Evolutionary conservation across 2,113 vertebrate species (phyloP).

Genomic region (Xenopus tropicalis): DNA sequence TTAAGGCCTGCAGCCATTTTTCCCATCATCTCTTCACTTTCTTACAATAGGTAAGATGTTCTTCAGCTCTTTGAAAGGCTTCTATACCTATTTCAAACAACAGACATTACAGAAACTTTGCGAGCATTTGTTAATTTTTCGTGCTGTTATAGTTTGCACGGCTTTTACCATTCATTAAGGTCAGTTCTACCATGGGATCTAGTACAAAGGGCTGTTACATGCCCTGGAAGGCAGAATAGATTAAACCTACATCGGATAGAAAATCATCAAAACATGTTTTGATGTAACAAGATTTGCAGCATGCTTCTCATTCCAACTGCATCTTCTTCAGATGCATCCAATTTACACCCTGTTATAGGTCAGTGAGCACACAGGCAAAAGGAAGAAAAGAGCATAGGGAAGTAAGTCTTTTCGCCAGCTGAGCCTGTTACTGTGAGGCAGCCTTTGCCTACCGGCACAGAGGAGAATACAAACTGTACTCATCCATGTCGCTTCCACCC

Average conservation of each 20-base stretch:
- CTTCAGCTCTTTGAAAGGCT: no score
- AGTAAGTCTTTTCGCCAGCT: slow-evolving; percentile 23
- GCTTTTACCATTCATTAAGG: background rate
- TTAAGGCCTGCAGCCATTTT: no score
- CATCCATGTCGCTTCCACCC: background rate
- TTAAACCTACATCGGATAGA: slow-evolving; percentile 1
- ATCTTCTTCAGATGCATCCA: slow-evolving; percentile 27
- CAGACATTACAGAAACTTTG: no score
- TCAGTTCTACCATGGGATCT: background rate
- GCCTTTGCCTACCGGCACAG: background rate
- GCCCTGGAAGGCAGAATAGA: slow-evolving; percentile 25
- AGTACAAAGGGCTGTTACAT: slow-evolving; percentile 1
- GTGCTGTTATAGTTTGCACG: no score
- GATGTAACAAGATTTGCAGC: slow-evolving; percentile 10
- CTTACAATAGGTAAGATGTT: no score
- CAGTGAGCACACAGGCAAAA: slow-evolving; percentile 18
- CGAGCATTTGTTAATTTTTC: no score
- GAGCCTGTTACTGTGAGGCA: slow-evolving; percentile 11
- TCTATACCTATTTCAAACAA: no score
- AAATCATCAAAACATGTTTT: slow-evolving; percentile 18
- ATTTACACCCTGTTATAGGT: slow-evolving; percentile 44
- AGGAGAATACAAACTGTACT: slow-evolving; percentile 5
- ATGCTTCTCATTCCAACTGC: slow-evolving; percentile 26
- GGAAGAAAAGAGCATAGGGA: slow-evolving; percentile 18
- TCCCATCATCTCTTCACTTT: no score